Evolutionary conservation across 2,888 invertebrate species (phyloP).

Genomic region (Coenonympha arcania): DNA sequence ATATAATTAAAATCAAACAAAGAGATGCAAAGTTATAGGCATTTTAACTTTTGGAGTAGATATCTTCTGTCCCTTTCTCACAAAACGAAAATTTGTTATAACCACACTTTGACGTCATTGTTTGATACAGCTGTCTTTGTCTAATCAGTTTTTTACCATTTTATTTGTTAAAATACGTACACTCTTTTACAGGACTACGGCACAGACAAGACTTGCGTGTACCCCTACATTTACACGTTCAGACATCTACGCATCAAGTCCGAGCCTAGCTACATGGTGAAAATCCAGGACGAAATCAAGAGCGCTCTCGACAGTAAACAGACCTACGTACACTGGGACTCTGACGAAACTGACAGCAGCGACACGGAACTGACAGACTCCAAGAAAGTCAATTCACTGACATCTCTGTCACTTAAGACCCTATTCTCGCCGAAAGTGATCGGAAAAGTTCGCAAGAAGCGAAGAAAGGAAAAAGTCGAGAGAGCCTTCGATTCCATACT

Average conservation of each 20-base stretch:
- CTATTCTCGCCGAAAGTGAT: conserved; percentile 47
- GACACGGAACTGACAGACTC: conserved; percentile 15
- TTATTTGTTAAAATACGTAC: no score
- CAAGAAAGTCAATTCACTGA: conserved; percentile 35
- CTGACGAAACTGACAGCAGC: conserved; percentile 34
- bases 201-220: conserved; percentile 40
- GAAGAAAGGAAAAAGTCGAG: conserved; percentile 35
- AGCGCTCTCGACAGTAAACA: conserved; percentile 37
- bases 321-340: conserved; percentile 51
- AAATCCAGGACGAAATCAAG: conserved; percentile 40
- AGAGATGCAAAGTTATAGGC: no score
- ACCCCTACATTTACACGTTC: conserved; percentile 43
- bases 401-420: conserved; percentile 42
- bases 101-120: no score
- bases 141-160: no score
- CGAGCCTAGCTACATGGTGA: conserved; percentile 47
- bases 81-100: no score
- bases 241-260: conserved; percentile 34
- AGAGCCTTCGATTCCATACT: conserved; percentile 31
- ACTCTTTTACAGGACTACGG: conserved; percentile 51
- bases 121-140: no score
- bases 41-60: no score
- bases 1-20: no score
- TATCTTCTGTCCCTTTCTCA: no score
- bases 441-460: conserved; percentile 47